Base-by-base conservation (phyloP, 2,797 vertebrate species). In the Lithobates pipiens region DNA sequence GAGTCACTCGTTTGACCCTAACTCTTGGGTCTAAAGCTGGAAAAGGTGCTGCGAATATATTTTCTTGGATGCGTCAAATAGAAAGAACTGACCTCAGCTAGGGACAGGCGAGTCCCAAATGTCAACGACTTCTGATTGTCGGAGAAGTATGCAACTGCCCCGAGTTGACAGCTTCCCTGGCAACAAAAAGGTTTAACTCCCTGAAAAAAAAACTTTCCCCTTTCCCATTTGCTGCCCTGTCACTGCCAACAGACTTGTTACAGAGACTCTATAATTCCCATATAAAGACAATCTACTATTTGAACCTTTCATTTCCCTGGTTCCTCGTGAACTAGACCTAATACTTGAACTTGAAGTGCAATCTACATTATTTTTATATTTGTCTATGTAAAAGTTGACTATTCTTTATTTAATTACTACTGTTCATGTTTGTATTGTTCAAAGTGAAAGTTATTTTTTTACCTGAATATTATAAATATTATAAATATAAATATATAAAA, bases 281-380 rank as follows among this genome's bases (percentile, higher is more conserved):
- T 65, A 8, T 63, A 46, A 83, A 80, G 74, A 70, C 73, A 23
- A 15, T 27, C 46, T 39, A 46, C 46, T 39, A 54, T 42, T 21
- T 27, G 32, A 70, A 75, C 46, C 57, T 72, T 27, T 83, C 11
- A 3, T 77, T 27, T 83, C 13, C 10, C 23, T 57, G 23, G 81
- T 84, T 84, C 67, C 70, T 25, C n/a, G 82, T 57, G 81, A 77
- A 82, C 79, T 80, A 76, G 23, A 72, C 82, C 46, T 80, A 85
- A 89, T 95, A 95, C 94, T 95, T 95, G 95, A 95, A 95, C 89
- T 90, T 90, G 84, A 93, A 91, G 95, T 95, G 95, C 95, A 95
- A 95, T 95, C 84, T 83, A 54, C 70, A 46, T 44, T 44, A 39
- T 84, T 32, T 44, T 44, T 68, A 63, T 78, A 27, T 72, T 79